Evolutionary conservation across 2,888 invertebrate genomes (phyloP).

Genomic region (Acleris laterana): DNA sequence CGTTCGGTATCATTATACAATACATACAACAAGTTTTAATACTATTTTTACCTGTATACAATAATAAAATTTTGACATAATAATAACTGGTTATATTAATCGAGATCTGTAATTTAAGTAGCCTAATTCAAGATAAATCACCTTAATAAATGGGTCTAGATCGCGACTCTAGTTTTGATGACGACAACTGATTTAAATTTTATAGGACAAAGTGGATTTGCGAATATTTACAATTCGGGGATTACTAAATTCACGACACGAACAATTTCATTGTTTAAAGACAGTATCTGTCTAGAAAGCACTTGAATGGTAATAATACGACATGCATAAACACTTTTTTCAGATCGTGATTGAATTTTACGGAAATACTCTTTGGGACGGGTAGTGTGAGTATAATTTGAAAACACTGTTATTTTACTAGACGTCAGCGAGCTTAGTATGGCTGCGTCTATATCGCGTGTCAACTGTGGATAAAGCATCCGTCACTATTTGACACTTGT

Average conservation of each 20-base stretch:
- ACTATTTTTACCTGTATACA: slow-evolving; percentile 81
- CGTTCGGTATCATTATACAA: slow-evolving; percentile 71
- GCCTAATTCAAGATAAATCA: slow-evolving; percentile 67
- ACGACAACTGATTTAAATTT: slow-evolving; percentile 50
- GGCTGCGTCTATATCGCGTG: too few relatives aligned
- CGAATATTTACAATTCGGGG: slow-evolving; percentile 59
- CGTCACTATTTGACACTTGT: too few relatives aligned
- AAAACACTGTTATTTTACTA: slow-evolving; percentile 13
- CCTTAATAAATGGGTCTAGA: slow-evolving; percentile 49
- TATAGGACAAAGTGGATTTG: slow-evolving; percentile 56
- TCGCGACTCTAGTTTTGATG: slow-evolving; percentile 54
- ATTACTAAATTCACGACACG: slow-evolving; percentile 31
- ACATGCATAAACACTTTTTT: slow-evolving; percentile 50
- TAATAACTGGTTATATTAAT: slow-evolving; percentile 81
- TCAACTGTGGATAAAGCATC: too few relatives aligned
- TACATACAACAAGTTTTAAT: slow-evolving; percentile 81
- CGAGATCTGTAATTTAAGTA: slow-evolving; percentile 66
- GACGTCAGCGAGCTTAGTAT: too few relatives aligned
- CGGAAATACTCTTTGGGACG: slow-evolving; percentile 58
- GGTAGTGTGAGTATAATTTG: slow-evolving; percentile 49
- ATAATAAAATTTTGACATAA: slow-evolving; percentile 82
- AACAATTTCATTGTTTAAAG: slow-evolving; percentile 61
- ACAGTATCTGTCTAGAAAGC: slow-evolving; percentile 79
- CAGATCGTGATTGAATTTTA: slow-evolving; percentile 32
- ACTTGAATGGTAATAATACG: slow-evolving; percentile 58